A percentile compares a stretch with the other conserved stretches of the same genome.
These are phyloP conservation scores for Pegoplata infirma DNA, from an alignment of 2,888 invertebrate species.

Conservation along the genomic window DNA sequence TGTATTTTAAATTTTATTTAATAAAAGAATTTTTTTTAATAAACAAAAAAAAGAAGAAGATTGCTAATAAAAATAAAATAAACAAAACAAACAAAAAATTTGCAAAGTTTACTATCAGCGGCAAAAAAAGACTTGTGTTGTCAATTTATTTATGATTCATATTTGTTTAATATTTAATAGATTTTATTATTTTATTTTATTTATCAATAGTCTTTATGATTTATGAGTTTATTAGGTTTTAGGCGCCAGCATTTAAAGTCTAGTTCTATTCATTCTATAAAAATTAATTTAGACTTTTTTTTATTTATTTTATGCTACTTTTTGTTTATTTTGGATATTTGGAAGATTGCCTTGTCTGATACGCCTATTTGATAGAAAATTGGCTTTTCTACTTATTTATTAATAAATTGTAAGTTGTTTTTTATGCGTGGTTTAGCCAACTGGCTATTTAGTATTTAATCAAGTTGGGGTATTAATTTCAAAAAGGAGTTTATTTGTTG, in stretches of 20 bases:
- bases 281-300: conserved; percentile 9
- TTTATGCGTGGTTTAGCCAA: conserved; percentile 43
- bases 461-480: neutral
- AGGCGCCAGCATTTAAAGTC: conserved; percentile 55
- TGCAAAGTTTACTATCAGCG: neutral
- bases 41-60: neutral
- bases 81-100: neutral
- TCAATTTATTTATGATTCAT: neutral
- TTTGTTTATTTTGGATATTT: conserved; percentile 20
- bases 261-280: conserved; percentile 16
- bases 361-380: conserved; percentile 54
- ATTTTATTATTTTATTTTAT: no score
- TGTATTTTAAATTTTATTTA: conserved; percentile 7
- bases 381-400: neutral
- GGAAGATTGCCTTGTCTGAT: conserved; percentile 60
- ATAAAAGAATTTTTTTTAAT: conserved; percentile 4
- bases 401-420: no score
- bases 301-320: neutral
- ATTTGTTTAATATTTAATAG: conserved; percentile 14
- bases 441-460: conserved; percentile 1
- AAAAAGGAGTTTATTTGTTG: conserved; percentile 30
- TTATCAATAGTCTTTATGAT: conserved; percentile 30
- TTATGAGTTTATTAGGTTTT: conserved; percentile 26
- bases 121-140: neutral
- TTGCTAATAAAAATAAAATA: neutral